Evolutionary conservation across 2,797 vertebrate species (phyloP), one percentile per base, ranked within the genome.

Genomic region (Acestrorhynchus altus): DNA sequence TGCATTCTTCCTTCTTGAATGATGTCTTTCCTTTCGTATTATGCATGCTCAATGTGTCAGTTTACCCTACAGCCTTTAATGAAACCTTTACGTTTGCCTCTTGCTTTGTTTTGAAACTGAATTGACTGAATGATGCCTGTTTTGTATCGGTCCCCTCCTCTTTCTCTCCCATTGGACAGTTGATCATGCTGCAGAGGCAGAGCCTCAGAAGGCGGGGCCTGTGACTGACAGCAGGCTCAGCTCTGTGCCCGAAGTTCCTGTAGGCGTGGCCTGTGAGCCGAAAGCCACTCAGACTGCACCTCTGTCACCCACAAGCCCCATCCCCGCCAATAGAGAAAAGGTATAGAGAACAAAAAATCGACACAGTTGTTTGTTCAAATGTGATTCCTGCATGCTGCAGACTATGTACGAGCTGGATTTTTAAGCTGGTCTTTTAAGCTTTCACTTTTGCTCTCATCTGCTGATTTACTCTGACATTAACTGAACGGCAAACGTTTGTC

Each of bases 261-360:
- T 85, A 81, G 67, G 72, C 31, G 66, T 80, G 78, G 47, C 86
- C 86, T 83, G 57, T 69, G 46, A 83, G 51, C 84, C 91, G 4
- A 94, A 91, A 87, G 92, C 92, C 49, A 95, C 96, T 0, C 98
- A 99, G 89, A 98, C 95, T 1, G 74, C 84, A 79, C 83, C 88
- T 79, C 74, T 76, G 89, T 90, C 74, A 9, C 86, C 88, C 85
- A 57, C 77, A 73, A 89, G 77, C 83, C 86, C 89, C 13, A 52
- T 59, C 24, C 87, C 84, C 3, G 84, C 92, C 22, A 81, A 80
- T 82, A 95, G 83, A 86, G 94, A 97, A 82, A 91, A 95, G 96
- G 98, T 96, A 93, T 61, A 35, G 51, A 40, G 42, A 6, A 35
- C 2, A 35, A 35, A 2, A 20, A 46, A 9, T 16, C 52, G 51